Evolutionary conservation across 2,797 vertebrate genomes (phyloP).

Genomic region (Sebastes trivittatus): DNA sequence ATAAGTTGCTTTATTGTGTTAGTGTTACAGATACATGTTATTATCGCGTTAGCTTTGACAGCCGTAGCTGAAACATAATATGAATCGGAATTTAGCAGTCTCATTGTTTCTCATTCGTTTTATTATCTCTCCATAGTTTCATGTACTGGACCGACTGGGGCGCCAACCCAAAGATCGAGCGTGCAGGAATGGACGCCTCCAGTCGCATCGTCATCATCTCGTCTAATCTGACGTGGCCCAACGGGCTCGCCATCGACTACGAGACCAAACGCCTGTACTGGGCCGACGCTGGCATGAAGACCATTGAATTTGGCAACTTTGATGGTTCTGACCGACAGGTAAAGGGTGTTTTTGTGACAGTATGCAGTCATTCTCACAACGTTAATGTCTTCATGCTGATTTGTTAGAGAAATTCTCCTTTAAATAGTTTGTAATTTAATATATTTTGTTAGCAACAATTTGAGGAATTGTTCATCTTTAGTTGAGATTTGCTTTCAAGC

Average conservation of each 20-base stretch:
- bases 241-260: conserved; percentile 96
- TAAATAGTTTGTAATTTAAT: background rate
- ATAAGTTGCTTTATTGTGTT: too few species aligned
- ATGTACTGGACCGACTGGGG: conserved; percentile 99
- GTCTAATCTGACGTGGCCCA: conserved; percentile 97
- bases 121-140: conserved; percentile 77
- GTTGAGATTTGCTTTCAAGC: background rate
- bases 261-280: conserved; percentile 93
- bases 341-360: conserved; percentile 1
- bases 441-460: background rate
- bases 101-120: background rate
- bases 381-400: background rate
- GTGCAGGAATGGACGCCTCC: conserved; percentile 97
- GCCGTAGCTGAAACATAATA: too few species aligned
- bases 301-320: conserved; percentile 93
- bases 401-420: background rate
- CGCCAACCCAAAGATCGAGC: conserved; percentile 96
- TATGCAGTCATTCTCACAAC: too few species aligned
- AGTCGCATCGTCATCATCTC: conserved; percentile 94
- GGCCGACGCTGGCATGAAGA: conserved; percentile 98
- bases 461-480: background rate
- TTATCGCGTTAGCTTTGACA: too few species aligned
- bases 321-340: conserved; percentile 94
- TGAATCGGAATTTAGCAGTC: background rate
- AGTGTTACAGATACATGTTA: too few species aligned